Evolutionary conservation across 2,888 invertebrate genomes (phyloP).

Genomic region (Agrochola lota): DNA sequence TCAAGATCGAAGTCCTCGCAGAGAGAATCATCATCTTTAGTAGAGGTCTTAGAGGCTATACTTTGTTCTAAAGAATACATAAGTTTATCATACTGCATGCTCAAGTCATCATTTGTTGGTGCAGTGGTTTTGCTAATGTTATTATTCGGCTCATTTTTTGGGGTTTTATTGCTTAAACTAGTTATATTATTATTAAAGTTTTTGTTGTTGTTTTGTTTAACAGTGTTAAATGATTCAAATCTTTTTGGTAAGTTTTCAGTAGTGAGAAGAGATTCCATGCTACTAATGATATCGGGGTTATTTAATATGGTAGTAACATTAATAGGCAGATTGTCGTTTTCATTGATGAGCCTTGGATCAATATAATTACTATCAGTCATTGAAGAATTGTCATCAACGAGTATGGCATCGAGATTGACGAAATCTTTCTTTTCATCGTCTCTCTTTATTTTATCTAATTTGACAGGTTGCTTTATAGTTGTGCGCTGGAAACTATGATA

Average conservation of each 20-base stretch:
- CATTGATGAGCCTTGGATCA: conserved; percentile 92
- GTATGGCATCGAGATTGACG: conserved; percentile 87
- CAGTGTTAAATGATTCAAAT: conserved; percentile 86
- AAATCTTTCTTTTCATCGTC: conserved; percentile 83
- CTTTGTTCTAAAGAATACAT: conserved; percentile 89
- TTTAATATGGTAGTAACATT: conserved; percentile 88
- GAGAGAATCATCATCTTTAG: conserved; percentile 88
- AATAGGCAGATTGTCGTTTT: conserved; percentile 93
- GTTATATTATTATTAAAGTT: conserved; percentile 75
- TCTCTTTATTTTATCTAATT: conserved; percentile 87
- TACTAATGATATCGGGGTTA: conserved; percentile 89
- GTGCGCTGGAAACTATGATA: conserved; percentile 88
- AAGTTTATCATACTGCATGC: conserved; percentile 88
- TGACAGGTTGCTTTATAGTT: conserved; percentile 85
- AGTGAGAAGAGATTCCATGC: conserved; percentile 88
- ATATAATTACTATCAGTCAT: conserved; percentile 89
- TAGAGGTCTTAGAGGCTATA: conserved; percentile 85
- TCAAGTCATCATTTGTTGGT: conserved; percentile 84
- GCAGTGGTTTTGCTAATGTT: conserved; percentile 75
- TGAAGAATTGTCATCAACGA: conserved; percentile 84
- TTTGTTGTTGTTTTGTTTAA: conserved; percentile 78
- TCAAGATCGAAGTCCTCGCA: conserved; percentile 92
- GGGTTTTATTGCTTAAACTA: conserved; percentile 70
- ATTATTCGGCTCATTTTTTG: conserved; percentile 75
- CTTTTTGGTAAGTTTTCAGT: conserved; percentile 88